A percentile compares a stretch with the other conserved stretches of the same genome.
Conservation (phyloP, 1,140 invertebrate genomes). For the Caenorhabditis remanei region DNA sequence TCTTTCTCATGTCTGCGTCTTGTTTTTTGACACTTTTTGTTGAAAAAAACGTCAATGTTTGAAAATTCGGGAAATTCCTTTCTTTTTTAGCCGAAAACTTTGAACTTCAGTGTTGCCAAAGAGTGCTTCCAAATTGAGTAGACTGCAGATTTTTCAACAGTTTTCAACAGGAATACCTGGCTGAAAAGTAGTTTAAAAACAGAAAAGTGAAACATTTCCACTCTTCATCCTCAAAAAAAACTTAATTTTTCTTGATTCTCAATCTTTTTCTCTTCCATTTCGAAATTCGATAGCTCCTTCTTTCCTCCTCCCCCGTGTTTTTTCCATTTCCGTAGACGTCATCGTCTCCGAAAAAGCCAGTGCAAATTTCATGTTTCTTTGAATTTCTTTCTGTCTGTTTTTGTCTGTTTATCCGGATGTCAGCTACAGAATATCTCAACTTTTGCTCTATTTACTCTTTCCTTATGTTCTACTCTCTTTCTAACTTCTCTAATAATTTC, state of each 20-base stretch:
- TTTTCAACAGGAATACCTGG: too few species aligned
- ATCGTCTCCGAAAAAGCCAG: not conserved
- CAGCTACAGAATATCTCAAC: too few species aligned
- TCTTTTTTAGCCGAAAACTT: not conserved
- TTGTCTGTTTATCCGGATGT: not conserved
- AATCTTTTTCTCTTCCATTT: not conserved
- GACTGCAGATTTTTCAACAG: not conserved
- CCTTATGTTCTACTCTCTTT: not conserved
- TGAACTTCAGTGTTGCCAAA: too few species aligned
- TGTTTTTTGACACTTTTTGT: conserved; percentile 27
- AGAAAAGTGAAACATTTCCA: too few species aligned
- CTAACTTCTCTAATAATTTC: not conserved
- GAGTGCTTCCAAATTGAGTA: too few species aligned
- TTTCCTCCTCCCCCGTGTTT: not conserved
- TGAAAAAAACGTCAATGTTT: not conserved
- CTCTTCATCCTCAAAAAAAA: too few species aligned
- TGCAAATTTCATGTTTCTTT: not conserved
- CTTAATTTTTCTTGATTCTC: too few species aligned
- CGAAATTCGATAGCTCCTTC: conserved; percentile 1
- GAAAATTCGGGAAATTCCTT: not conserved
- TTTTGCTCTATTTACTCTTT: too few species aligned
- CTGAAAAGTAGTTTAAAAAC: too few species aligned
- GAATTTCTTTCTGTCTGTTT: not conserved
- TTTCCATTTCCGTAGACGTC: conserved; percentile 20
- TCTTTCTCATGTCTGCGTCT: not conserved